Percentiles rank a stretch among this genome's conserved stretches.
These are phyloP conservation scores for Phania funesta DNA, from an alignment of 2,888 invertebrate species.

Conservation along the genomic window DNA sequence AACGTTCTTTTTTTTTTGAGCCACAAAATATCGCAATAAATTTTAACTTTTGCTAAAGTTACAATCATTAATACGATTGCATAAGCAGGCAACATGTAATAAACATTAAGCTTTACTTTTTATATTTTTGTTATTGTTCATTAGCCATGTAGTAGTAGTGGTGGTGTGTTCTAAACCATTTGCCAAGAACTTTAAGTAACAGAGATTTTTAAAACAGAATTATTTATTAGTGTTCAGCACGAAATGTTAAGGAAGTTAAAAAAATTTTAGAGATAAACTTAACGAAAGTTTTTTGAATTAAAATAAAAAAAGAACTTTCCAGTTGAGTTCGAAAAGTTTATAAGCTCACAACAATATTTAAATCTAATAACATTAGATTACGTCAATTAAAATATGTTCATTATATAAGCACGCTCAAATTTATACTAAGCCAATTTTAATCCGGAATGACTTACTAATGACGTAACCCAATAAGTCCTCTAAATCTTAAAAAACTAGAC, in stretches of 20 bases:
- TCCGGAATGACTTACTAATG: too few relatives aligned
- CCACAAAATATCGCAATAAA: conserved; percentile 5
- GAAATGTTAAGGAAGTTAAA: conserved; percentile 9
- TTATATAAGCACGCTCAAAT: too few relatives aligned
- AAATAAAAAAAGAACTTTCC: not conserved
- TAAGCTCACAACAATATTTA: too few relatives aligned
- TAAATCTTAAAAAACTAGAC: too few relatives aligned
- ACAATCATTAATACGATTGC: conserved; percentile 44
- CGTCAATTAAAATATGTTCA: too few relatives aligned
- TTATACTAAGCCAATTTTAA: too few relatives aligned
- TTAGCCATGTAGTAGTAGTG: conserved; percentile 9
- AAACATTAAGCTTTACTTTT: conserved; percentile 22
- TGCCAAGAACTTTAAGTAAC: not conserved
- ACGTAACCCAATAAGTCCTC: too few relatives aligned
- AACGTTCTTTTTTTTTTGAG: not conserved
- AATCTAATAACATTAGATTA: too few relatives aligned
- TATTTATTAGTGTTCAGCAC: conserved; percentile 34
- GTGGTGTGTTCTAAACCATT: not conserved
- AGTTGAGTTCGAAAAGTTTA: not conserved
- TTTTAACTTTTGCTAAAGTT: conserved; percentile 35
- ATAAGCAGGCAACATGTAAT: conserved; percentile 40
- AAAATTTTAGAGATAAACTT: conserved; percentile 7
- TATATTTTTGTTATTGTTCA: conserved; percentile 20
- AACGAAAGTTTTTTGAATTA: not conserved
- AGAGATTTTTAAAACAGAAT: not conserved